Conservation (phyloP, 2,797 vertebrate species). For the Acanthurus leucopareius region DNA sequence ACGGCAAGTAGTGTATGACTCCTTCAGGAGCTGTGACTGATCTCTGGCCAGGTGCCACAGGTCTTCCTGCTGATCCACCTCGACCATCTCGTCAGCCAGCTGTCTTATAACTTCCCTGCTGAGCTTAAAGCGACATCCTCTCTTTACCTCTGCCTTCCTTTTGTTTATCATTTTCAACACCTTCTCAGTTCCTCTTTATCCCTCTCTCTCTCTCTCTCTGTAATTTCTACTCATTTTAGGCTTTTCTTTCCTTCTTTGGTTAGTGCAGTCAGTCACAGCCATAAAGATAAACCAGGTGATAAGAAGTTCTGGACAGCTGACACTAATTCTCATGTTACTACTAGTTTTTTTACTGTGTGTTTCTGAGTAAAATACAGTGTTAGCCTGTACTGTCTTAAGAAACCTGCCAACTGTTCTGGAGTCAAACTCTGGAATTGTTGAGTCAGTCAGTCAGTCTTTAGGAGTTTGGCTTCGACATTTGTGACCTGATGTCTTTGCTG, state of each 20-base stretch:
- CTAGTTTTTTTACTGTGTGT: conserved; percentile 47
- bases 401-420: conserved; percentile 50
- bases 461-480: conserved; percentile 51
- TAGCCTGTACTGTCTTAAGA: conserved; percentile 14
- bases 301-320: conserved; percentile 36
- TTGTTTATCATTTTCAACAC: conserved; percentile 10
- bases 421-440: conserved; percentile 62
- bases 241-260: conserved; percentile 13
- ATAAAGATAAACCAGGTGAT: conserved; percentile 49
- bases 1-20: conserved; percentile 58
- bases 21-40: conserved; percentile 61
- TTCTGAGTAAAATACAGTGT: conserved; percentile 46
- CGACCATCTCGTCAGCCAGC: conserved; percentile 32
- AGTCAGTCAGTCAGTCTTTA: conserved; percentile 61
- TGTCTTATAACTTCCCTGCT: conserved; percentile 46
- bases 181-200: conserved; percentile 22
- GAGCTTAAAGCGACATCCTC: conserved; percentile 13
- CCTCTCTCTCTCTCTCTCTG: conserved; percentile 11
- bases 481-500: conserved; percentile 59
- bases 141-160: conserved; percentile 1
- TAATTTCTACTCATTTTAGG: not conserved
- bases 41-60: conserved; percentile 65
- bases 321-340: conserved; percentile 46
- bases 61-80: conserved; percentile 46
- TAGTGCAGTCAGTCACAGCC: not conserved